These are phyloP conservation scores for Chaunax sp. DNA, from an alignment of 2,797 vertebrate species.

Conservation along the genomic window DNA sequence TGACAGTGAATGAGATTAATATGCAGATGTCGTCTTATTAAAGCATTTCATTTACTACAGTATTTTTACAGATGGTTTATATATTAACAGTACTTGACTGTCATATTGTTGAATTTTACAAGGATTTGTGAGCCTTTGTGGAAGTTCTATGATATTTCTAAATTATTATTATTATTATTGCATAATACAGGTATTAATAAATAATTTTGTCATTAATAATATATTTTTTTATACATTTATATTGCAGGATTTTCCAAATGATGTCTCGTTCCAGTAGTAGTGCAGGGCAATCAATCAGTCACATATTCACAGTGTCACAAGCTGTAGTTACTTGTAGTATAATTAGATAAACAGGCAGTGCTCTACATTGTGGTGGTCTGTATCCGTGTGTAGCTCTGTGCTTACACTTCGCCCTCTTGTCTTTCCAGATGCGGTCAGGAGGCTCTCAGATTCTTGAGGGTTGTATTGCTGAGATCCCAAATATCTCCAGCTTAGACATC, in stretches of 20 bases:
- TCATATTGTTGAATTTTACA: not conserved
- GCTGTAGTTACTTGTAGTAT: not conserved
- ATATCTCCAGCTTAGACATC: constrained; percentile 96
- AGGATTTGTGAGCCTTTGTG: not conserved
- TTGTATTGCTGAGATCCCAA: constrained; percentile 97
- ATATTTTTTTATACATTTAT: not conserved
- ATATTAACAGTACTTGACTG: not conserved
- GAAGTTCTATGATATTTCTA: not conserved
- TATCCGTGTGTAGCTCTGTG: not conserved
- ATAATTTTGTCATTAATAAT: too few species aligned
- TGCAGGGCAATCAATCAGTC: not conserved
- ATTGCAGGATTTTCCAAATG: too few species aligned
- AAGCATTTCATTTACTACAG: too few species aligned
- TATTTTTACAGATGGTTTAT: too few species aligned
- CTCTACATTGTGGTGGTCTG: not conserved
- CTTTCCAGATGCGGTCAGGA: constrained; percentile 91
- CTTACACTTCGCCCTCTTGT: not conserved
- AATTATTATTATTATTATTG: not conserved
- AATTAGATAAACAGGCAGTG: not conserved
- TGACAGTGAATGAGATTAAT: not conserved
- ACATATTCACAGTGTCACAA: too few species aligned
- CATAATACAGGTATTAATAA: too few species aligned
- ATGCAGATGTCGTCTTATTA: not conserved
- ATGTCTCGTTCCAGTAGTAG: not conserved
- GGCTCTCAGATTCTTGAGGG: constrained; percentile 98